Base-by-base conservation (phyloP, 2,888 invertebrate species). In the Eilema griseolum region DNA sequence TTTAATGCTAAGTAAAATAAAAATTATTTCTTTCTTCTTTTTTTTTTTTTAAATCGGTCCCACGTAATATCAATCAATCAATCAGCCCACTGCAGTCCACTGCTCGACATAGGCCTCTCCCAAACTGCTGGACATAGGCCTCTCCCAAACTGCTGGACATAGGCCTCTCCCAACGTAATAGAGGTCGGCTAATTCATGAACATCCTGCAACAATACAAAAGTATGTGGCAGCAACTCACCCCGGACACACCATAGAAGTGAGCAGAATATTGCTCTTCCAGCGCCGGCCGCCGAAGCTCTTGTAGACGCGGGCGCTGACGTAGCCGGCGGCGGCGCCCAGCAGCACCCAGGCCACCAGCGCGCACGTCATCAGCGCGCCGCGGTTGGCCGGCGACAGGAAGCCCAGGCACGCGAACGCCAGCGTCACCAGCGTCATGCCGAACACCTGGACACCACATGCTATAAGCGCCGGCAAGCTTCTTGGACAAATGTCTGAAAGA, bases 181-280 rank as follows among this genome's bases (percentile, higher is more conserved):
- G n/a, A n/a, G n/a, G n/a, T n/a, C 28, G 5, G 3, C 5, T 28
- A 5, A 28, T 28, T 5, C 28, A 28, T 37, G 1, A 8, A 33
- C 31, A 8, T 33, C 8, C 31, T 33, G 5, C 1, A 1, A 4
- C 8, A 12, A 12, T 37, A 37, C 11, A 14, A 37, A 37, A 37
- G 1, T 2, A 37, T 37, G 16, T 41, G 41, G 0, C 1, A 41
- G 16, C 11, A n/a, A 83, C 96, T 95, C 93, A 99, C 99, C 99
- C 99, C 1, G 99, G 99, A 87, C 99, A 98, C 20, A 99, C 96
- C 96, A 99, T 98, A 8, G 99, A 98, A 0, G 99, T 99, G 52
- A 99, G 96, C 69, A 99, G 93, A 1, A 99, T 99, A 93, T 99
- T 99, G 72, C 98, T 98, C 95, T 99, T 99, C 99, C 99, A 99